These are phyloP conservation scores for Pteronotus mesoamericanus DNA, from an alignment of 2,797 vertebrate species.

Conservation along the genomic window DNA sequence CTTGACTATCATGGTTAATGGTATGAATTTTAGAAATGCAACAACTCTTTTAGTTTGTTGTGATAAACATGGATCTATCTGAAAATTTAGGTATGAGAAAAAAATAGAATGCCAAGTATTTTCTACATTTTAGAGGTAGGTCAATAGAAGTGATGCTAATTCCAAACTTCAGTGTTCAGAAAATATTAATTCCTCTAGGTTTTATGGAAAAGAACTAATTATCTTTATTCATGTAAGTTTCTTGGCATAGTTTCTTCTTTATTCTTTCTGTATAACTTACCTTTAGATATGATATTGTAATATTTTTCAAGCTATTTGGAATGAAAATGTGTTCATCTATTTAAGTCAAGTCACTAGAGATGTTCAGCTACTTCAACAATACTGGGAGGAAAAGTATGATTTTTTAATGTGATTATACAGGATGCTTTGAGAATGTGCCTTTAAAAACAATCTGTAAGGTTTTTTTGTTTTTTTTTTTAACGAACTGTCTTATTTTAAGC, in stretches of 20 bases:
- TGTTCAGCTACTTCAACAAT: constrained; percentile 28
- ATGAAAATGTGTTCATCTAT: constrained; percentile 10
- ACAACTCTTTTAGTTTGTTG: not conserved
- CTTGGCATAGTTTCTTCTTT: not conserved
- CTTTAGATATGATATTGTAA: not conserved
- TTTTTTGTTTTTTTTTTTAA: too few relatives aligned
- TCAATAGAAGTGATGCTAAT: not conserved
- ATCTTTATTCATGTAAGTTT: not conserved
- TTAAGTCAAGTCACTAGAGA: not conserved
- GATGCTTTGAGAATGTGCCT: not conserved
- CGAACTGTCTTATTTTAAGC: not conserved
- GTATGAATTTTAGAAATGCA: constrained; percentile 21
- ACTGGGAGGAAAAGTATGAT: not conserved
- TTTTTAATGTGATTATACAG: not conserved
- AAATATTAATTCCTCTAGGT: not conserved
- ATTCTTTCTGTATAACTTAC: constrained; percentile 13
- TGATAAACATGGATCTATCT: not conserved
- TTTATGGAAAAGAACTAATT: not conserved
- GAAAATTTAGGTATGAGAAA: not conserved
- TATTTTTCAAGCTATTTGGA: not conserved
- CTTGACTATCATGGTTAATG: not conserved
- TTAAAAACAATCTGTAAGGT: not conserved
- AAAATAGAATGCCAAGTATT: not conserved
- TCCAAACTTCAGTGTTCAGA: not conserved
- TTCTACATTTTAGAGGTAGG: constrained; percentile 20